Base-by-base conservation (phyloP, 1,140 invertebrate species). In the Macrosteles quadrilineatus region DNA sequence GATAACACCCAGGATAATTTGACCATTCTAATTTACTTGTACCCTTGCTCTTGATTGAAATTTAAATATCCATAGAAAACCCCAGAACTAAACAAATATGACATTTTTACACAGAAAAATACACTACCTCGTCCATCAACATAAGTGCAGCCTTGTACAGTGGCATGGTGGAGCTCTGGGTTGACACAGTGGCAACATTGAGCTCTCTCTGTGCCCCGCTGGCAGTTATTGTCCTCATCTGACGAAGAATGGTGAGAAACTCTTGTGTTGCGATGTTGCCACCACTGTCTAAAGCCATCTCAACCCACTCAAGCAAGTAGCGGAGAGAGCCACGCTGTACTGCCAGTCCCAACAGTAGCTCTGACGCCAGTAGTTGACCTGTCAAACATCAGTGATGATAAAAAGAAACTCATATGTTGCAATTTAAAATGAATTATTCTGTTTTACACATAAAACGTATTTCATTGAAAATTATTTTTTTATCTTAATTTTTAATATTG, bases 221-320 rank as follows among this genome's bases (percentile, higher is more conserved):
- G 40, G 30, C 57, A 9, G 68, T 43, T 2, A 57, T 32, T 1
- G 1, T 9, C 12, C 40, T 43, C 68, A 69, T 69, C 55, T 69
- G 68, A 0, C 29, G 29, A 9, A 63, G 57, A 30, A 47, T 63
- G 14, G 30, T 62, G n/a, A 14, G 29, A 1, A 69, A 50, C 25
- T 63, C 53, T 29, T 47, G 55, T 23, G 63, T 72, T 29, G 68
- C 47, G 25, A 75, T 74, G 36, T 32, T 23, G 67, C 71, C 71
- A 75, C 72, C 57, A 50, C 31, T 65, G 31, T 81, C 78, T 43
- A 87, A 76, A 21, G 86, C 86, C 82, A 88, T 84, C 63, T 87
- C 83, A 67, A 90, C 84, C 88, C 88, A 90, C 72, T 88, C 86
- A 19, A 90, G 75, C 2, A 89, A 76, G 78, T 87, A 86, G 27